Evolutionary conservation across 1,140 invertebrate genomes (phyloP).

Genomic region (Argopecten irradians): DNA sequence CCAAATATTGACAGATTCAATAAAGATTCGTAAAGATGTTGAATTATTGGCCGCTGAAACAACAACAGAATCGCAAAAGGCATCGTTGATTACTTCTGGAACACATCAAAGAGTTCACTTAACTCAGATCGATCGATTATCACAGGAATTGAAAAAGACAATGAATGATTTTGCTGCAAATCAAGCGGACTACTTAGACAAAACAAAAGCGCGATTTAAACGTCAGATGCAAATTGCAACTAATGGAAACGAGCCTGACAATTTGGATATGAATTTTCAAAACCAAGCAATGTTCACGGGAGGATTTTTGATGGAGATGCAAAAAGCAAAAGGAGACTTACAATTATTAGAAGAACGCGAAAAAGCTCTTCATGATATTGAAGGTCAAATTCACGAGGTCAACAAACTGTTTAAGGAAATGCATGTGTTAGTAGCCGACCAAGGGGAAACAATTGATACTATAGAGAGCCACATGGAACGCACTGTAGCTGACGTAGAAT

Average conservation of each 20-base stretch:
- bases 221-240: conserved; percentile 52
- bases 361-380: conserved; percentile 61
- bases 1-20: conserved; percentile 41
- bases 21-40: conserved; percentile 49
- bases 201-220: conserved; percentile 56
- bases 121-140: conserved; percentile 60
- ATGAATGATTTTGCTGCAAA: conserved; percentile 61
- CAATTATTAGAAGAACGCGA: conserved; percentile 79
- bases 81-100: conserved; percentile 42
- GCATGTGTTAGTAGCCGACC: conserved; percentile 60
- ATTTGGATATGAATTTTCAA: conserved; percentile 54
- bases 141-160: conserved; percentile 52
- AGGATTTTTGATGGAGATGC: conserved; percentile 57
- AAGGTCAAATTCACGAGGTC: conserved; percentile 63
- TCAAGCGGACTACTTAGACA: conserved; percentile 66
- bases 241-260: conserved; percentile 37
- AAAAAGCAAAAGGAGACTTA: conserved; percentile 59
- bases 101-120: conserved; percentile 54
- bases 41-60: conserved; percentile 42
- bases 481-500: conserved; percentile 53
- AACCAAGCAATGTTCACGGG: conserved; percentile 57
- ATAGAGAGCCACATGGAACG: conserved; percentile 58
- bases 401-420: conserved; percentile 66
- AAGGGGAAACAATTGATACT: conserved; percentile 63
- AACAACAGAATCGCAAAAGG: conserved; percentile 42